Base-by-base conservation (phyloP, 2,113 vertebrate genomes). In the Vidua chalybeata region DNA sequence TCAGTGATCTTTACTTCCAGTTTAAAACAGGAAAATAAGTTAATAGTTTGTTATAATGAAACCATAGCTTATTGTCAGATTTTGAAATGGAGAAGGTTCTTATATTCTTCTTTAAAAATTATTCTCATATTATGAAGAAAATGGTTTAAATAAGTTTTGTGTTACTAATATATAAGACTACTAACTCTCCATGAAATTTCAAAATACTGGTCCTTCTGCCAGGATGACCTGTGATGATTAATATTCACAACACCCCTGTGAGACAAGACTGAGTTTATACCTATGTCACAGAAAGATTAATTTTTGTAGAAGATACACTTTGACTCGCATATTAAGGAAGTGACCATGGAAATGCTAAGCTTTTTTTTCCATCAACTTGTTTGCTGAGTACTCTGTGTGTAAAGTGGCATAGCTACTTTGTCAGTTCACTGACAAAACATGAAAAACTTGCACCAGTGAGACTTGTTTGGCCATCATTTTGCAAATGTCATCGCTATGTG, bases 391-490 rank as follows among this genome's bases (percentile, higher is more conserved):
- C 9, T 21, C 43, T 21, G 8, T 77, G 51, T 14, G 51, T 74
- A 15, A 79, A 41, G 18, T 24, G 45, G 46, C 41, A 14, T 2
- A 79, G 35, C 54, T 56, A 8, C n/a, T 15, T 76, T 91, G 82
- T 74, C 78, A 79, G 74, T 56, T 90, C 59, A 58, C n/a, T 88
- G 67, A 35, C 31, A 76, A 90, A 55, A 85, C 63, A 62, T 39
- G 66, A 76, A 68, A 55, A 82, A 35, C 16, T 37, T 37, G n/a
- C 33, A 28, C 43, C 30, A 11, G 13, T 21, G 84, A 75, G 84
- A 41, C 31, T 72, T 81, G 45, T 66, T 77, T 87, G 81, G 45
- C 45, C 69, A 49, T 87, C 9, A 6, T 61, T 89, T 89, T 93
- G 77, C 37, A 76, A 72, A 73, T 71, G 64, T 88, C 16, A 3